Conservation (phyloP, 2,888 invertebrate species). For the Barypeithes pellucidus region DNA sequence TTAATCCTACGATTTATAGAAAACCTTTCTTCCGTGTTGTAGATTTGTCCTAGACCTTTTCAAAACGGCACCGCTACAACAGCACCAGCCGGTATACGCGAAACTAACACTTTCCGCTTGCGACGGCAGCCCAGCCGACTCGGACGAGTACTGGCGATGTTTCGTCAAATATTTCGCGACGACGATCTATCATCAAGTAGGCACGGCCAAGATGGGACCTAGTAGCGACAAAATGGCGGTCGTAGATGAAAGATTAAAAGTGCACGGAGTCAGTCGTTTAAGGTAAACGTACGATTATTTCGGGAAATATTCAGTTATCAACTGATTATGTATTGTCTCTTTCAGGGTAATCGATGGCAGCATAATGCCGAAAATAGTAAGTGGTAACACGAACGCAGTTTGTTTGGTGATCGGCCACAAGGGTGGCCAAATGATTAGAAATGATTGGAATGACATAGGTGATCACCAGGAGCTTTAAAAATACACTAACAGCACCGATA, state of each 20-base stretch:
- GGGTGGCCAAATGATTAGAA: conserved; percentile 70
- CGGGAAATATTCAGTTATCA: too few species aligned
- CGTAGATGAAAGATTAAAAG: conserved; percentile 79
- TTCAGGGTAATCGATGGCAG: conserved; percentile 83
- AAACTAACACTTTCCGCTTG: conserved; percentile 72
- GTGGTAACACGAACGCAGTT: conserved; percentile 75
- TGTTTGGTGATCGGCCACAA: conserved; percentile 71
- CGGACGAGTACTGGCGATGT: conserved; percentile 73
- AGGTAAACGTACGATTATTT: too few species aligned
- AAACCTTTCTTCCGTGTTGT: too few species aligned
- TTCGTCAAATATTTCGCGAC: conserved; percentile 64
- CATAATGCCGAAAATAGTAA: conserved; percentile 83
- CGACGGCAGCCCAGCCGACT: conserved; percentile 53
- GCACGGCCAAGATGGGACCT: conserved; percentile 77
- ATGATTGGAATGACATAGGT: conserved; percentile 60
- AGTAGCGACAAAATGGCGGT: conserved; percentile 75
- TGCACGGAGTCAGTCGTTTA: conserved; percentile 79
- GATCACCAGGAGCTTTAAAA: conserved; percentile 9
- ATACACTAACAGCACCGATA: background rate
- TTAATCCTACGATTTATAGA: too few species aligned
- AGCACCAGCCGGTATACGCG: conserved; percentile 66
- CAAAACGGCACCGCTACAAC: conserved; percentile 68
- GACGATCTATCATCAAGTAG: conserved; percentile 63
- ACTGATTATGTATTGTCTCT: background rate
- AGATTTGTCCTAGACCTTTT: conserved; percentile 67